A percentile compares a stretch with the other conserved stretches of the same genome.
phyloP scores from a whole-genome alignment of 2,113 vertebrate genomes.

The Barbus barbus region DNA sequence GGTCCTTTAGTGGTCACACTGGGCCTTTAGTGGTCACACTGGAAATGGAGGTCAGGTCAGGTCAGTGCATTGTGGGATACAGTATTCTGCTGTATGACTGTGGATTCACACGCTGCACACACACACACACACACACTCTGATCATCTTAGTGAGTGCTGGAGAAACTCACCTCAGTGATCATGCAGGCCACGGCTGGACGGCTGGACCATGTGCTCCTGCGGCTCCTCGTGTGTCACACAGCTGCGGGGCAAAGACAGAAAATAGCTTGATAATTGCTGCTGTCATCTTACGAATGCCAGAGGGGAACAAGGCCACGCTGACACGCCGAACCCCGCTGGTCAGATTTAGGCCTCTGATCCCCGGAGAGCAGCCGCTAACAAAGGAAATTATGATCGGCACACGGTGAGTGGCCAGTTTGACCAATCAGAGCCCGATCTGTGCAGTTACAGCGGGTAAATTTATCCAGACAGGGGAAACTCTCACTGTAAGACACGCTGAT shows the following conservation, averaged over 20 bases:
- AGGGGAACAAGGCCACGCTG: conserved; percentile 18
- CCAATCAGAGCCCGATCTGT: neutral
- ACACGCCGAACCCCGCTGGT: conserved; percentile 56
- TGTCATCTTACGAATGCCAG: conserved; percentile 59
- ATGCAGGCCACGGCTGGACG: neutral
- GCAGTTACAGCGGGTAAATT: neutral
- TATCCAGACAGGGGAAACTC: neutral
- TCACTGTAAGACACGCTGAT: neutral
- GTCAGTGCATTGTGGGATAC: neutral
- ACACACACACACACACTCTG: too few relatives aligned
- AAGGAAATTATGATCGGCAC: conserved; percentile 34
- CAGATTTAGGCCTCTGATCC: conserved; percentile 49
- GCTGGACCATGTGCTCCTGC: conserved; percentile 1
- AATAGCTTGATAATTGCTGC: conserved; percentile 72
- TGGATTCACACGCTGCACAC: too few relatives aligned
- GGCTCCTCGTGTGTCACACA: conserved; percentile 22
- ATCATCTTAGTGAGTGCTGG: neutral
- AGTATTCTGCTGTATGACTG: neutral
- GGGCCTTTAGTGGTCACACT: too few relatives aligned
- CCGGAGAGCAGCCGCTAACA: conserved; percentile 62
- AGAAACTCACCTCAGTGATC: neutral
- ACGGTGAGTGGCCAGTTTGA: neutral
- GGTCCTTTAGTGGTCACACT: too few relatives aligned
- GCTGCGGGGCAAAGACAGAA: conserved; percentile 61
- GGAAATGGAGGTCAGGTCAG: too few relatives aligned